phyloP scores from a whole-genome alignment of 2,888 invertebrate species.

The Polia nebulosa region DNA sequence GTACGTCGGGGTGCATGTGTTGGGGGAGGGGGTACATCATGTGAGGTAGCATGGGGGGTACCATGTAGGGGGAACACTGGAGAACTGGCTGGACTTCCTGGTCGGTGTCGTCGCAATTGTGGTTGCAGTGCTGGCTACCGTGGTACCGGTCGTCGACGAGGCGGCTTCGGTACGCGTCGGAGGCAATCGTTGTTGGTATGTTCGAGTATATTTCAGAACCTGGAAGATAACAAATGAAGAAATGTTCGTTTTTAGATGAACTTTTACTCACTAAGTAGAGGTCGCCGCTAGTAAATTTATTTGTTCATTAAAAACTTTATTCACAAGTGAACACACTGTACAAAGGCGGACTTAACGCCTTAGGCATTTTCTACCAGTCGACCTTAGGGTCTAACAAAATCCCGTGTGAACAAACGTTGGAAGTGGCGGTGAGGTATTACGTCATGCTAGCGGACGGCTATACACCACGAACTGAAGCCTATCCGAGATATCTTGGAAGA shows the following conservation, averaged over 20 bases:
- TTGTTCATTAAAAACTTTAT: too few species aligned
- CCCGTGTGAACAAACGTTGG: too few species aligned
- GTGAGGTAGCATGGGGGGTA: constrained; percentile 69
- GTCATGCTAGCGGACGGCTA: too few species aligned
- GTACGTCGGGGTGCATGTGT: constrained; percentile 74
- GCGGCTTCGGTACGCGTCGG: constrained; percentile 71
- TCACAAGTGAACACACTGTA: too few species aligned
- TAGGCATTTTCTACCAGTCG: too few species aligned
- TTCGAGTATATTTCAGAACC: constrained; percentile 86
- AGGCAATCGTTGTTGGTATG: constrained; percentile 75
- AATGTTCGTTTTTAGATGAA: not conserved
- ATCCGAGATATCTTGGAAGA: too few species aligned
- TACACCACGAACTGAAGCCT: too few species aligned
- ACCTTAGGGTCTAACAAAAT: too few species aligned
- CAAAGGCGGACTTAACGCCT: too few species aligned
- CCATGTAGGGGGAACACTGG: constrained; percentile 67
- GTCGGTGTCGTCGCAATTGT: constrained; percentile 70
- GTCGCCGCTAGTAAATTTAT: too few species aligned
- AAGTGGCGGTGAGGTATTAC: too few species aligned
- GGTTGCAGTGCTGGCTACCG: constrained; percentile 69
- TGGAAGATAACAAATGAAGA: constrained; percentile 54
- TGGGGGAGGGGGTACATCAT: constrained; percentile 77
- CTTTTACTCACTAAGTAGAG: too few species aligned
- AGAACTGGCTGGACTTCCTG: constrained; percentile 76
- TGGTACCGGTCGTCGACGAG: constrained; percentile 72